Conservation (phyloP, 2,113 vertebrate species). For the Hippolais icterina region DNA sequence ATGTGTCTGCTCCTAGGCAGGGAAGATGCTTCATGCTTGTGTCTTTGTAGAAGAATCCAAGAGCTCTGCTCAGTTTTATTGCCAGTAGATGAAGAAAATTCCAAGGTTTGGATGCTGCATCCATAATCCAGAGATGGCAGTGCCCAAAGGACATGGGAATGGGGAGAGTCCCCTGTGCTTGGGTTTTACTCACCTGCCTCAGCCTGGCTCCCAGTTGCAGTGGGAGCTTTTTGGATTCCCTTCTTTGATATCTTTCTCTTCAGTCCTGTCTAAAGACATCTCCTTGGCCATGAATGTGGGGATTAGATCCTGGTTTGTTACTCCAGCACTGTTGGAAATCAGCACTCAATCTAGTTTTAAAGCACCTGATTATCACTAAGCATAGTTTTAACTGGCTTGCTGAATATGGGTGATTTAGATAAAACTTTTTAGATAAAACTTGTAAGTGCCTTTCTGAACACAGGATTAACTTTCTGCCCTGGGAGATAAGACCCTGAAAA, state of each 20-base stretch:
- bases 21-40: not conserved
- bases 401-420: not conserved
- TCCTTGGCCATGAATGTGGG: fast-evolving
- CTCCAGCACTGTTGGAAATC: not conserved
- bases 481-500: not conserved
- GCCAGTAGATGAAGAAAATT: not conserved
- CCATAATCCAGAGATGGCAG: not conserved
- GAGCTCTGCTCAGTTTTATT: not conserved
- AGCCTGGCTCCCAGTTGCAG: not conserved
- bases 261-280: fast-evolving
- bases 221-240: not conserved
- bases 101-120: not conserved
- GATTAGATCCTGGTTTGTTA: not conserved
- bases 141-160: not conserved
- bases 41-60: fast-evolving
- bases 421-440: not conserved
- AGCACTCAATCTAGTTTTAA: not conserved
- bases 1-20: not conserved
- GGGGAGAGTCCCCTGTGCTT: fast-evolving
- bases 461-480: not conserved
- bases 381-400: not conserved
- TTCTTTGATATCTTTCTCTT: not conserved
- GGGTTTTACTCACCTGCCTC: not conserved
- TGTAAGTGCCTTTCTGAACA: not conserved
- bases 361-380: not conserved